A percentile compares a stretch with the other conserved stretches of the same genome.
Evolutionary conservation across 2,113 vertebrate genomes (phyloP).

Genomic region (Gadus chalcogrammus): DNA sequence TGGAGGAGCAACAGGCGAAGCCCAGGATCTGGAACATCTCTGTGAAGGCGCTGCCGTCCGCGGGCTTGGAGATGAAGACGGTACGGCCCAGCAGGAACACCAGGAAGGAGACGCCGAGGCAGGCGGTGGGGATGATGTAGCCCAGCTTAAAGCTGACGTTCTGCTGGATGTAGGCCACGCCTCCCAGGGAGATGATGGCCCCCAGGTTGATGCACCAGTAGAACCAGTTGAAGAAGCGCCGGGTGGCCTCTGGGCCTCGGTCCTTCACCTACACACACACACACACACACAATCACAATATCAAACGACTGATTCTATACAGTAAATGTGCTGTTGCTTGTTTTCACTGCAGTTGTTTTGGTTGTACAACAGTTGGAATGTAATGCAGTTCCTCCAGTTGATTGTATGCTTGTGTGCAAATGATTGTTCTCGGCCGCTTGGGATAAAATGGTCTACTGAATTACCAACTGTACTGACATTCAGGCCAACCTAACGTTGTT

Average conservation of each 20-base stretch:
- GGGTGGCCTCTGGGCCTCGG: slow-evolving; percentile 88
- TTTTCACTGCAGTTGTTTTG: too few relatives aligned
- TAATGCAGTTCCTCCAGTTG: too few relatives aligned
- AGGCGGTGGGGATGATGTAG: slow-evolving; percentile 83
- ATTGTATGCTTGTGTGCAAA: too few relatives aligned
- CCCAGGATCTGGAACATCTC: slow-evolving; percentile 84
- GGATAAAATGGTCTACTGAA: too few relatives aligned
- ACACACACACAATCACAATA: too few relatives aligned
- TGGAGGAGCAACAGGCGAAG: slow-evolving; percentile 77
- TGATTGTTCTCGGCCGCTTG: too few relatives aligned
- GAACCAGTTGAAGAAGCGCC: slow-evolving; percentile 98
- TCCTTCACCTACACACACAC: slow-evolving; percentile 84
- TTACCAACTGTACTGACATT: too few relatives aligned
- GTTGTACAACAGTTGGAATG: too few relatives aligned
- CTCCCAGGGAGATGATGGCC: slow-evolving; percentile 89
- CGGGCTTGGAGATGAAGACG: slow-evolving; percentile 89
- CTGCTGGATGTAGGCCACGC: slow-evolving; percentile 92
- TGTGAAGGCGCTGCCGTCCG: slow-evolving; percentile 93
- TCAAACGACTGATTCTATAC: too few relatives aligned
- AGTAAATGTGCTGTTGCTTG: too few relatives aligned
- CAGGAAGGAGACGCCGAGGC: slow-evolving; percentile 86
- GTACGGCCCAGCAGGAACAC: slow-evolving; percentile 85
- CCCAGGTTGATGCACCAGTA: slow-evolving; percentile 99
- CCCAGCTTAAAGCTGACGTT: slow-evolving; percentile 83
- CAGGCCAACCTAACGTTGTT: too few relatives aligned